Conservation (phyloP, 2,113 vertebrate genomes). For the Tragelaphus strepsiceros region DNA sequence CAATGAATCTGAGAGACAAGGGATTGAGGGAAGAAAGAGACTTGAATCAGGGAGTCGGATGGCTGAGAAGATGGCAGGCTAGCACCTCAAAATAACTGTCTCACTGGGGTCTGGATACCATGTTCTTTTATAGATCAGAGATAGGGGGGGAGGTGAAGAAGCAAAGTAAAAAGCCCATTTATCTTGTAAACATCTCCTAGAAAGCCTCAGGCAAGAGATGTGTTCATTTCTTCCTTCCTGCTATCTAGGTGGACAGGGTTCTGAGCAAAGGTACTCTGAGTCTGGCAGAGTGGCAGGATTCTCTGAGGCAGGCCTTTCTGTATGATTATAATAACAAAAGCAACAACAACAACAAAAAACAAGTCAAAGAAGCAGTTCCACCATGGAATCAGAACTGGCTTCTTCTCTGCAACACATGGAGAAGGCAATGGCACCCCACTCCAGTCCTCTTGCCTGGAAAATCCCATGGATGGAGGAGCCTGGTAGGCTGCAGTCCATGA, state of each 20-base stretch:
- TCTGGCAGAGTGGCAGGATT: neutral
- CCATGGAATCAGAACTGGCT: neutral
- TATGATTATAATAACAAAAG: neutral
- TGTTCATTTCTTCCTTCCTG: neutral
- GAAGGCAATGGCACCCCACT: too few species aligned
- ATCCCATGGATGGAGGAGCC: too few species aligned
- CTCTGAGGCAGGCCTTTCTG: neutral
- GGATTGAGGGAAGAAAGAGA: neutral
- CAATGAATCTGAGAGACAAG: neutral
- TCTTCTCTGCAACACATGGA: neutral
- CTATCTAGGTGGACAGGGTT: neutral
- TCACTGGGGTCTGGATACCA: neutral
- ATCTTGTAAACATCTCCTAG: neutral
- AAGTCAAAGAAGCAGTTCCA: neutral
- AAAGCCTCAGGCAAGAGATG: neutral
- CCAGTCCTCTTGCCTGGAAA: too few species aligned
- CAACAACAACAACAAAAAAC: neutral
- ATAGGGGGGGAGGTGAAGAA: neutral
- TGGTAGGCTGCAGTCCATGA: too few species aligned
- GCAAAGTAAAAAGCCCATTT: neutral
- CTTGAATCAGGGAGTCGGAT: rapidly evolving
- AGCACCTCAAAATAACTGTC: neutral
- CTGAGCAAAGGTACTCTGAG: neutral
- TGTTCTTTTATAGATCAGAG: neutral
- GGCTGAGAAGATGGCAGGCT: neutral